These are phyloP conservation scores for Plectropomus leopardus DNA, from an alignment of 2,113 vertebrate genomes.

Conservation along the genomic window DNA sequence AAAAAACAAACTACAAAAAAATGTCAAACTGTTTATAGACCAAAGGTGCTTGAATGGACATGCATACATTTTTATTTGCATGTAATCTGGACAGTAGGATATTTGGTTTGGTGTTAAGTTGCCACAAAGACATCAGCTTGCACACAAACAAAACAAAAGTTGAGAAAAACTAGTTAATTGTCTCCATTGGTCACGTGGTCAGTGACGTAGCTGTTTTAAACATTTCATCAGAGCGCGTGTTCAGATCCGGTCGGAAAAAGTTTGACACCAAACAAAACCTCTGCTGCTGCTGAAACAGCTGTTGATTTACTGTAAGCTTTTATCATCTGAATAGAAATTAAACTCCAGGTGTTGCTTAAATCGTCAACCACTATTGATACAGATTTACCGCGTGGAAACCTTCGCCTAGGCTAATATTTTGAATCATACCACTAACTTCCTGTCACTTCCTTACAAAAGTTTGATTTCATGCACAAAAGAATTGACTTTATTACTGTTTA, in stretches of 20 bases:
- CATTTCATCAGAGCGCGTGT: background rate
- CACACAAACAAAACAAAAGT: too few species aligned
- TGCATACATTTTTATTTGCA: background rate
- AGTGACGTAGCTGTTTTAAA: slow-evolving; percentile 36
- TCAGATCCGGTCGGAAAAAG: slow-evolving; percentile 6
- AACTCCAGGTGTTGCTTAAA: background rate
- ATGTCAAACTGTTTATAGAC: too few species aligned
- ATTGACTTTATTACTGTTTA: background rate
- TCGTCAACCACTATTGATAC: background rate
- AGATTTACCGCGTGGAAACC: background rate
- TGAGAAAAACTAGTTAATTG: background rate
- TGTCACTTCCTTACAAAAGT: background rate
- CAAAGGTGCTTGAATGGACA: background rate
- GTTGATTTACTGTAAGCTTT: background rate
- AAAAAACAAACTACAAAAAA: too few species aligned
- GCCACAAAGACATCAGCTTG: too few species aligned
- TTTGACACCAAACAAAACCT: background rate
- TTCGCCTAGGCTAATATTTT: background rate
- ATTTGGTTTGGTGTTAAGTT: background rate
- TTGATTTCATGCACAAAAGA: background rate
- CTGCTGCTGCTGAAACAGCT: background rate
- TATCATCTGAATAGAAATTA: background rate
- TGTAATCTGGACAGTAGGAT: background rate
- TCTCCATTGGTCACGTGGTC: slow-evolving; percentile 18
- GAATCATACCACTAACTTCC: background rate